phyloP scores from a whole-genome alignment of 2,888 invertebrate genomes.

The Buathra laborator region DNA sequence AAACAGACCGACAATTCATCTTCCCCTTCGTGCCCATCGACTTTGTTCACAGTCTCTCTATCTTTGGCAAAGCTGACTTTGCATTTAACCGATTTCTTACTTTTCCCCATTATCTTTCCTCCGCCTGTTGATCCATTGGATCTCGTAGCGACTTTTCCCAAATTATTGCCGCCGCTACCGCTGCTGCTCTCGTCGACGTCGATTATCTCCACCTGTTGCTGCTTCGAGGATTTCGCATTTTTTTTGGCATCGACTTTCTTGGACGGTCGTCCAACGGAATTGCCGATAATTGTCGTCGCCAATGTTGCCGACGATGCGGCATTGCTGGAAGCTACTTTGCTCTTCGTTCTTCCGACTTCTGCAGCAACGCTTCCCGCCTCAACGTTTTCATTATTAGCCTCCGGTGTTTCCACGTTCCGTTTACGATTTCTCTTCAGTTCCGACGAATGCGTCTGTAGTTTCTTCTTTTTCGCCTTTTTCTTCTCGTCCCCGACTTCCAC shows the following conservation, averaged over 20 bases:
- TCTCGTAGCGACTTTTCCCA: constrained; percentile 66
- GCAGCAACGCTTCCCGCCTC: constrained; percentile 46
- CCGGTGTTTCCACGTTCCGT: constrained; percentile 49
- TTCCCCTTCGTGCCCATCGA: constrained; percentile 73
- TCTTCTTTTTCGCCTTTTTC: constrained; percentile 73
- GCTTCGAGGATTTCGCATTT: constrained; percentile 46
- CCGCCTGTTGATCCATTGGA: constrained; percentile 66
- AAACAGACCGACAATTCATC: constrained; percentile 83
- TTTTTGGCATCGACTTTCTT: constrained; percentile 24
- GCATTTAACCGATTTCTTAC: constrained; percentile 77
- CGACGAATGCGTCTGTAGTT: constrained; percentile 65
- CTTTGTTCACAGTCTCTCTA: constrained; percentile 66
- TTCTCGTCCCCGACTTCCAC: constrained; percentile 5
- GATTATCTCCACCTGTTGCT: constrained; percentile 41
- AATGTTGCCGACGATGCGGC: neutral
- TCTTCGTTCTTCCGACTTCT: constrained; percentile 22
- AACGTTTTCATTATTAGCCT: constrained; percentile 40
- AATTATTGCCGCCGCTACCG: constrained; percentile 67
- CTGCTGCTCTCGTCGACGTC: constrained; percentile 71
- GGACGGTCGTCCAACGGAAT: constrained; percentile 1
- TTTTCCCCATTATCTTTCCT: constrained; percentile 76
- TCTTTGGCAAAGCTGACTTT: constrained; percentile 77
- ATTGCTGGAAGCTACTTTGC: constrained; percentile 35
- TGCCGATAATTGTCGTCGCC: neutral
- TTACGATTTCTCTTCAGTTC: constrained; percentile 61